Percentiles rank a stretch among this genome's conserved stretches.
phyloP scores from a whole-genome alignment of 2,797 vertebrate species.

The Oceanodroma leucorhoa region DNA sequence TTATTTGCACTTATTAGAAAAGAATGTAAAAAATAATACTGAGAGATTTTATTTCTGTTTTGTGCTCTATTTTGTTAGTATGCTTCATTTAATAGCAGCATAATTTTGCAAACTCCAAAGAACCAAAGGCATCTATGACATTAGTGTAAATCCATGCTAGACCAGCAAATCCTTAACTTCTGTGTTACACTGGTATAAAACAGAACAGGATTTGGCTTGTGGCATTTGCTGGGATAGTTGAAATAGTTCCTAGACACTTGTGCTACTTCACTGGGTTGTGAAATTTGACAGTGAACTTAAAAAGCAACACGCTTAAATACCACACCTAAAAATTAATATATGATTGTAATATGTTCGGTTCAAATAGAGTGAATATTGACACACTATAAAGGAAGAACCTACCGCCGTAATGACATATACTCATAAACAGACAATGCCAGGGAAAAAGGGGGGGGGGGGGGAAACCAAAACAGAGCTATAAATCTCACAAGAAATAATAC shows the following conservation, averaged over 20 bases:
- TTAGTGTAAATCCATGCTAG: neutral
- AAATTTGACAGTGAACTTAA: neutral
- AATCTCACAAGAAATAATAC: neutral
- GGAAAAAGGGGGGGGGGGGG: too few species aligned
- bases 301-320: neutral
- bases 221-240: neutral
- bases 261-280: neutral
- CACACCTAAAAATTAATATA: neutral
- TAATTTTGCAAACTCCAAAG: neutral
- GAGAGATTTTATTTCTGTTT: neutral
- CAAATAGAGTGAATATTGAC: neutral
- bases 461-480: neutral
- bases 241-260: neutral
- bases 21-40: neutral
- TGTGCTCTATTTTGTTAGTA: neutral
- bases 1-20: neutral
- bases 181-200: neutral
- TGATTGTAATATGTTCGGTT: neutral
- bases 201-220: neutral
- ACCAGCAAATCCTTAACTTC: neutral
- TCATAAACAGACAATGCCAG: neutral
- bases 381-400: neutral
- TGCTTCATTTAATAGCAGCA: neutral
- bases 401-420: neutral
- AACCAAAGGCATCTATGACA: neutral